Evolutionary conservation across 64 coral and sea anemone genomes (phyloP).

Genomic region (Stylophora pistillata): DNA sequence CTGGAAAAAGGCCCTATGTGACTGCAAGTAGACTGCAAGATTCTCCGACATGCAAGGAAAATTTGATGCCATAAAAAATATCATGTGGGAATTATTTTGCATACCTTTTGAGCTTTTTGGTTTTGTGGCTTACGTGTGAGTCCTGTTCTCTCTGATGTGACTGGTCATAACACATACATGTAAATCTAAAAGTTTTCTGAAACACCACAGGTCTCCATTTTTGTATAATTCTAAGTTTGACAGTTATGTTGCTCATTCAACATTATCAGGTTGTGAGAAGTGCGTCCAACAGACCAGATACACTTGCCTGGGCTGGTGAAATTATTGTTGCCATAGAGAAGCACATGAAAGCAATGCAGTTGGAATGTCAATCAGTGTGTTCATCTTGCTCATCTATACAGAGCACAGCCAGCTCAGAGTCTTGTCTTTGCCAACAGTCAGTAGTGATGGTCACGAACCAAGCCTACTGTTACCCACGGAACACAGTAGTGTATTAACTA

Average conservation of each 20-base stretch:
- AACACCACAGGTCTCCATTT: too few relatives aligned
- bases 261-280: constrained; percentile 37
- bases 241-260: not conserved
- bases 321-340: constrained; percentile 45
- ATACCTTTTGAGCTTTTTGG: too few relatives aligned
- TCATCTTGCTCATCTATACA: constrained; percentile 35
- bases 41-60: too few relatives aligned
- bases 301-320: constrained; percentile 35
- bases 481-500: not conserved
- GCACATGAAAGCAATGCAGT: constrained; percentile 54
- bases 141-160: not conserved
- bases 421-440: constrained; percentile 4
- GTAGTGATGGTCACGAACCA: constrained; percentile 5
- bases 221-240: not conserved
- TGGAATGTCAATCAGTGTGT: constrained; percentile 30
- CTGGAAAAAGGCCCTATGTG: too few relatives aligned
- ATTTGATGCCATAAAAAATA: too few relatives aligned
- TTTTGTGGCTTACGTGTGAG: not conserved
- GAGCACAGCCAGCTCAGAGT: constrained; percentile 13
- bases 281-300: constrained; percentile 26
- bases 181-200: too few relatives aligned
- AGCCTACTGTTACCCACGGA: not conserved
- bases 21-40: too few relatives aligned
- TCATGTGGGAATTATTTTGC: too few relatives aligned
- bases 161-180: not conserved